Evolutionary conservation across 2,113 vertebrate genomes (phyloP).

Genomic region (Gyps fulvus): DNA sequence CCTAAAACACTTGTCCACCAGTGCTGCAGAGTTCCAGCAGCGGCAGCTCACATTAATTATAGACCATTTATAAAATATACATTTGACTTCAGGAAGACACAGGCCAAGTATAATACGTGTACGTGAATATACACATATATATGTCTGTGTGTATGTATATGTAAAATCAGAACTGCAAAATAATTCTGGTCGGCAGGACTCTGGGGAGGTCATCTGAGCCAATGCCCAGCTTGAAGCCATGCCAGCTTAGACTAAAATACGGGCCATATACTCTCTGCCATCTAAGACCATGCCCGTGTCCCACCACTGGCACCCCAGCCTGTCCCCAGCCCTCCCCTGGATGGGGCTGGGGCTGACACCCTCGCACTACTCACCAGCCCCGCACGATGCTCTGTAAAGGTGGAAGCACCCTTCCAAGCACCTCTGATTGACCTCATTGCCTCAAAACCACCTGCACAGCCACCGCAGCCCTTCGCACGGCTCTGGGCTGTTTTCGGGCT

Average conservation of each 20-base stretch:
- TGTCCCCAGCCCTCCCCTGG: not conserved
- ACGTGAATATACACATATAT: not conserved
- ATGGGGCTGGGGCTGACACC: not conserved
- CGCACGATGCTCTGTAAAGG: accelerated
- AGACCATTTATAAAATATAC: not conserved
- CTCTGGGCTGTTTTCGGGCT: not conserved
- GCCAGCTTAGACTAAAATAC: not conserved
- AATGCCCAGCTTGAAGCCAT: not conserved
- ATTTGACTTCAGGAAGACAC: not conserved
- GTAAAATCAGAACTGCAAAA: not conserved
- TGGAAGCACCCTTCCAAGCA: not conserved
- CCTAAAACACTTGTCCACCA: not conserved
- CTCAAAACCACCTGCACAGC: not conserved
- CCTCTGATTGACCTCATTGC: not conserved
- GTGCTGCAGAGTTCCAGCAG: not conserved
- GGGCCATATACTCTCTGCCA: no score
- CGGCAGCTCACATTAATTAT: not conserved
- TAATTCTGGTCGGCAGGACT: not conserved
- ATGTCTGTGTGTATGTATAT: not conserved
- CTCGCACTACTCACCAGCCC: not conserved
- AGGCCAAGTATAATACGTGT: not conserved
- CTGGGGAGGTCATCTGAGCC: not conserved
- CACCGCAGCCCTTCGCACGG: not conserved
- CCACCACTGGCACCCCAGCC: not conserved
- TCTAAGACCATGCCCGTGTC: accelerated